Percentiles rank a stretch among this genome's conserved stretches.
phyloP scores from a whole-genome alignment of 2,113 vertebrate genomes.

The Poicephalus gulielmi region DNA sequence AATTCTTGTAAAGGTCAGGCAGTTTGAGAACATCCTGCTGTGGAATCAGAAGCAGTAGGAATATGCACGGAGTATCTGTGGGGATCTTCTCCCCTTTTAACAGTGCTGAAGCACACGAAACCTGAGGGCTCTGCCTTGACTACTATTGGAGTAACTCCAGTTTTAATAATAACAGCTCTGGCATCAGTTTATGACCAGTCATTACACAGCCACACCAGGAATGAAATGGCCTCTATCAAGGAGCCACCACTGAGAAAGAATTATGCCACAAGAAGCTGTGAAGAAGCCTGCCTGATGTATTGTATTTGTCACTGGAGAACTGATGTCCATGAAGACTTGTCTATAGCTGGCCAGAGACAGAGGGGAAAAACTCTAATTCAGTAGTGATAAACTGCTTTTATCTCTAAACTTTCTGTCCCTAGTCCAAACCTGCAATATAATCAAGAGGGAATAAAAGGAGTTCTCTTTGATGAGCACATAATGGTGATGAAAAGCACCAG shows the following conservation, averaged over 20 bases:
- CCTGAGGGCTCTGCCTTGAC: neutral
- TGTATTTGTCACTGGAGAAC: neutral
- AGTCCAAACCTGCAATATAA: neutral
- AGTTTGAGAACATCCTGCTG: neutral
- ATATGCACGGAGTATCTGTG: neutral
- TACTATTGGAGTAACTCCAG: neutral
- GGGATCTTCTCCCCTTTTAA: neutral
- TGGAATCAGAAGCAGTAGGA: neutral
- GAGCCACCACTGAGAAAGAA: neutral
- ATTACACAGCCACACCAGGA: neutral
- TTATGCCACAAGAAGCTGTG: neutral
- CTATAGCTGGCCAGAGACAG: neutral
- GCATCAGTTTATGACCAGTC: neutral
- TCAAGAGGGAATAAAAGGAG: neutral
- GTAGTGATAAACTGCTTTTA: neutral
- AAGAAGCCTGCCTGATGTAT: neutral
- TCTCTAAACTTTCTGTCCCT: neutral
- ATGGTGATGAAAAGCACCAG: slow-evolving; percentile 2
- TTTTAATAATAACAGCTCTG: neutral
- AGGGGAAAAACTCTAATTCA: neutral
- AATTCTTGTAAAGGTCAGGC: neutral
- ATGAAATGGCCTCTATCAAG: neutral
- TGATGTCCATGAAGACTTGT: neutral
- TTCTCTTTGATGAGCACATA: neutral
- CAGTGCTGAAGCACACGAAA: neutral